Evolutionary conservation across 2,888 invertebrate species (phyloP).

Genomic region (Ephialtes manifestator): DNA sequence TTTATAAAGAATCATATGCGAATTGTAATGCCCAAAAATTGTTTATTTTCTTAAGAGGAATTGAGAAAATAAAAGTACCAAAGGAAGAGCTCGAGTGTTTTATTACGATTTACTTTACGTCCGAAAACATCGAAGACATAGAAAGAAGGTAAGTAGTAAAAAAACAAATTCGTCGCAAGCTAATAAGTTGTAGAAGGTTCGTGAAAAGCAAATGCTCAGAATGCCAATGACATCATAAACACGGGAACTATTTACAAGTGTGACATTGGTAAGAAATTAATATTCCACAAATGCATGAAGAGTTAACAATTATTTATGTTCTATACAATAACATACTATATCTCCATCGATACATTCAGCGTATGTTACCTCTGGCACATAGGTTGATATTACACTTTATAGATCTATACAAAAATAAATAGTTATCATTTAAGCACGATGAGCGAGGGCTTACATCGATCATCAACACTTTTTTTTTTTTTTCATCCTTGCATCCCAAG

Average conservation of each 20-base stretch:
- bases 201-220: neutral
- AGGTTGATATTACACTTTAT: slow-evolving; percentile 80
- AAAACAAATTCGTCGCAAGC: neutral
- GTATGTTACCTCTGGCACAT: slow-evolving; percentile 81
- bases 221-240: neutral
- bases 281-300: slow-evolving; percentile 59
- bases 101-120: neutral
- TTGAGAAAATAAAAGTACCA: no score
- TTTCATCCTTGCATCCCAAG: slow-evolving; percentile 38
- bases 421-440: slow-evolving; percentile 80
- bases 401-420: slow-evolving; percentile 85
- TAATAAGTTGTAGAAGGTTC: neutral
- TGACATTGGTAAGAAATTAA: slow-evolving; percentile 29
- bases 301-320: slow-evolving; percentile 73
- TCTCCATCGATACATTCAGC: slow-evolving; percentile 72
- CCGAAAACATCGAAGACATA: slow-evolving; percentile 3
- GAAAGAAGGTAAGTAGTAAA: slow-evolving; percentile 16
- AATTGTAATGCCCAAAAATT: no score
- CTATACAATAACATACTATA: slow-evolving; percentile 74
- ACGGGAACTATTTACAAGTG: slow-evolving; percentile 14
- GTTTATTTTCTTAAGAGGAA: no score
- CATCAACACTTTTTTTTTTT: slow-evolving; percentile 59
- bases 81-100: no score
- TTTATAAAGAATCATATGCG: no score
- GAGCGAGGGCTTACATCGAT: slow-evolving; percentile 70